Base-by-base conservation (phyloP, 2,797 vertebrate genomes). In the Oreochromis grahami region DNA sequence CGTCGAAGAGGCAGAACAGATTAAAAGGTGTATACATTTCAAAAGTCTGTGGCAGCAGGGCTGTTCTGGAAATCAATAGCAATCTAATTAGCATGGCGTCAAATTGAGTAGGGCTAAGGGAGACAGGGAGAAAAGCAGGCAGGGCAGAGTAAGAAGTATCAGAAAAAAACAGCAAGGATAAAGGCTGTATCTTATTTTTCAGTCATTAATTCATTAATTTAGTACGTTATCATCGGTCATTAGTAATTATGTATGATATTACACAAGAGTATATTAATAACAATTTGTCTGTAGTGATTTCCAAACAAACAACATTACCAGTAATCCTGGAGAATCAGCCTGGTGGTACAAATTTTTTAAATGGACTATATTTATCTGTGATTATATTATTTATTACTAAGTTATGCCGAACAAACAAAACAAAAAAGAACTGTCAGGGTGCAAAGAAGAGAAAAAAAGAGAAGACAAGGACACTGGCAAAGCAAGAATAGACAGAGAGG, bases 11-110 rank as follows among this genome's bases (percentile, higher is more conserved):
- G 85, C 93, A 92, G 89, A 92, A 87, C 78, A 91, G 94, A 95
- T 95, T 94, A 95, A 95, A 94, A 94, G 91, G 92, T 95, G 93
- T 94, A 95, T 95, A 92, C 94, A 93, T 95, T 95, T 94, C 93
- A 93, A 91, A 94, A 92, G 88, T 94, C 92, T 93, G 89, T 89
- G 83, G 92, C 77, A 81, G 86, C 88, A 85, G 77, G 91, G 88
- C 87, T 92, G 70, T 93, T 93, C 91, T 94, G 83, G 84, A 93
- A 94, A 95, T 95, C 94, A 91, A 95, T 95, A 90, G 76, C 91
- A 92, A 94, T 94, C 92, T 92, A 90, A 95, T 95, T 94, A 95
- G 88, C 86, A 86, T 90, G 91, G 87, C 83, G 81, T 92, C 94
- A 94, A 95, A 94, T 91, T 95, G 91, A 95, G 91, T 93, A 88